Evolutionary conservation across 2,113 vertebrate genomes (phyloP), one percentile per base, ranked within the genome.

Genomic region (Piaya cayana): DNA sequence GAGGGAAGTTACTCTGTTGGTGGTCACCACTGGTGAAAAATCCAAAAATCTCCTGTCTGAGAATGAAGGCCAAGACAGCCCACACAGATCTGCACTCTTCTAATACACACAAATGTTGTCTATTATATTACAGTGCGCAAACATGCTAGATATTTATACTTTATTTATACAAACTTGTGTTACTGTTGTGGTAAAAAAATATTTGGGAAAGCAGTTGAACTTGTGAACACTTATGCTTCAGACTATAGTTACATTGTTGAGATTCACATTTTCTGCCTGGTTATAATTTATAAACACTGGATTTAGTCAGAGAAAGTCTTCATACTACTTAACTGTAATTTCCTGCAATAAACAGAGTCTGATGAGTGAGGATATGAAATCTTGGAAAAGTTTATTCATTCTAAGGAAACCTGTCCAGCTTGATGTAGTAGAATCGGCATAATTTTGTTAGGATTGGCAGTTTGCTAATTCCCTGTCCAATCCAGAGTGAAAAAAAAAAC

Each of bases 351-450:
- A 95, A 90, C 56, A 25, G 15, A 34, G 84, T 86, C 82, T 92
- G 80, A 89, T 78, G 93, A 86, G 67, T 75, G 89, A 94, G 74
- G 79, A 86, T 89, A 94, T 95, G 90, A 95, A 87, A 92, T 82
- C 70, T 53, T 93, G 88, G 92, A 87, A 92, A 96, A 95, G 63
- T 83, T 89, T 78, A 78, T 71, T 92, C 30, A 68, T 85, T 77
- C 55, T 68, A 47, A 69, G 43, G 50, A 86, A 93, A 71, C 30
- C 47, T 86, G n/a, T 90, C 68, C 49, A 2, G 2, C 43, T 92
- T 56, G 55, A 68, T 86, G 79, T 39, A 81, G 80, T 64, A 56
- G 56, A 56, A 83, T 15, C 2, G 1, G 53, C 43, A 32, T 18
- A 45, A 83, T 68, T 81, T 79, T 65, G 12, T 78, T 53, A 67